Evolutionary conservation across 2,797 vertebrate genomes (phyloP), one percentile per base, ranked within the genome.

Genomic region (Austrolebias charrua): DNA sequence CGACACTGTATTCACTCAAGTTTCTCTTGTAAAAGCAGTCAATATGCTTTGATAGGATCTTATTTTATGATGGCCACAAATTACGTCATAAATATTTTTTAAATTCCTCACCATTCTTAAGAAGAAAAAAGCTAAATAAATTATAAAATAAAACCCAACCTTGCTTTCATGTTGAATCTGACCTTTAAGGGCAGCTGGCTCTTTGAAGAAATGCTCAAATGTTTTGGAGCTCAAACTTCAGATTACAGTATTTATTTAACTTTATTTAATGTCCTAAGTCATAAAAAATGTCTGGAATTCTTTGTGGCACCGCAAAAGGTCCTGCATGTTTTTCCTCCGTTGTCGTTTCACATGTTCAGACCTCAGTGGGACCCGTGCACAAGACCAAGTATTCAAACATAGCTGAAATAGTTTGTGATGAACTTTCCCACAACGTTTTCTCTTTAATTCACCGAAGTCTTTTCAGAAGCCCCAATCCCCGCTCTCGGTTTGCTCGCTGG

Each of bases 341-440:
- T 13, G 85, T 91, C 88, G 89, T 87, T 81, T 77, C 85, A 81
- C 86, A 87, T 82, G 81, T 85, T 80, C 68, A 29, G 55, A 81
- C 83, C 79, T 84, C 80, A 85, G 83, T 88, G 81, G 81, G 89
- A 90, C 80, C 81, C 58, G 13, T 46, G 73, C 74, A 69, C 76
- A 78, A 74, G 78, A 87, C 73, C 11, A 53, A 86, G 75, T 72
- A 75, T 75, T 83, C 43, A 78, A 68, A 76, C 89, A 93, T 93
- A 92, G 85, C 80, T 92, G 73, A 75, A 91, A 93, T 93, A 91
- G 83, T 81, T 92, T 11, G 60, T 70, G 79, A 91, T 82, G 82
- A 93, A 92, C 88, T 92, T 94, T 93, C 93, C 92, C 92, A 93
- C 90, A 92, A 88, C 78, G 86, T 86, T 75, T 83, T 83, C 69